phyloP scores from a whole-genome alignment of 2,113 vertebrate species.

The Anser cygnoides region DNA sequence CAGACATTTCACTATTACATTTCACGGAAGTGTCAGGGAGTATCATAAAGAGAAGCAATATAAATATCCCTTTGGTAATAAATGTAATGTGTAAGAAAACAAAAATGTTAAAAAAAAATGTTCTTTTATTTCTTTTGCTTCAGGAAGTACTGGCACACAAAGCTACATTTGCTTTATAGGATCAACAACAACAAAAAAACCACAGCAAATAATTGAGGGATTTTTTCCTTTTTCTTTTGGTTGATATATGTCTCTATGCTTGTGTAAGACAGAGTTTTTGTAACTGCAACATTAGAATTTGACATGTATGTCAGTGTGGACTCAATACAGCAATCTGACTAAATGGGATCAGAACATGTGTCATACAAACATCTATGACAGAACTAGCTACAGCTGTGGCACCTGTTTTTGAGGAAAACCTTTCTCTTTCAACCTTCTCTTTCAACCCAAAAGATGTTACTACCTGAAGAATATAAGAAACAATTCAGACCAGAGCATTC shows the following conservation, averaged over 20 bases:
- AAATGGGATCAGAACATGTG: background rate
- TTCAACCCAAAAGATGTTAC: background rate
- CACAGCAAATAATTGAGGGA: background rate
- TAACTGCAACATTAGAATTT: background rate
- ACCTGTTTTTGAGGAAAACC: background rate
- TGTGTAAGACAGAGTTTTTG: background rate
- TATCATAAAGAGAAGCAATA: background rate
- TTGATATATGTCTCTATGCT: background rate
- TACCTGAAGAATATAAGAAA: background rate
- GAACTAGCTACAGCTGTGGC: background rate
- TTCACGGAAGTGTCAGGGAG: background rate
- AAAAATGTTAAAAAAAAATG: background rate
- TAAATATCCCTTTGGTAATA: background rate
- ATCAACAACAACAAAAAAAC: background rate
- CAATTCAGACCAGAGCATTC: background rate
- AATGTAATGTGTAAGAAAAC: background rate
- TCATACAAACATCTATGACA: background rate
- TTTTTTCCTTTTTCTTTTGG: background rate
- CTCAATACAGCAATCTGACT: background rate
- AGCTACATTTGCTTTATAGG: background rate
- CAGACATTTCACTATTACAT: background rate
- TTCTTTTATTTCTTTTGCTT: background rate
- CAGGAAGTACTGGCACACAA: background rate
- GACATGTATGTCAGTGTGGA: rapidly evolving
- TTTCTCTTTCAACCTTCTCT: background rate